A percentile compares a stretch with the other conserved stretches of the same genome.
Conservation (phyloP, 30 jellyfish, hydroid and myxozoan genomes). For the Haliclystus octoradiatus region DNA sequence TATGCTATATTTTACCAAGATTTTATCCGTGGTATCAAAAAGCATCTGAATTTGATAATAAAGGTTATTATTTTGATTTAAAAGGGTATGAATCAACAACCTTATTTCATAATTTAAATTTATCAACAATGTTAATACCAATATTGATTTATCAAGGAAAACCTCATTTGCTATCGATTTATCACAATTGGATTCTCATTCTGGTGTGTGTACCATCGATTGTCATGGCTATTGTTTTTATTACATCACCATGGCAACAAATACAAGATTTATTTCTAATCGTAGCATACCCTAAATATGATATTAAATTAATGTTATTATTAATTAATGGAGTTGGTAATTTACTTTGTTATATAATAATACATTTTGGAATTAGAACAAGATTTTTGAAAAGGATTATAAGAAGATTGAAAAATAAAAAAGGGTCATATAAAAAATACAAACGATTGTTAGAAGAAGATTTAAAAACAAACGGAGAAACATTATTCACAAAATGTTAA, state of each 20-base stretch:
- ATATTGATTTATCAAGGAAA: conserved; percentile 6
- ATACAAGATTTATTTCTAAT: conserved; percentile 1
- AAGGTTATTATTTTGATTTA: not conserved
- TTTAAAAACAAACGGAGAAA: not conserved
- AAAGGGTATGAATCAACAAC: conserved; percentile 21
- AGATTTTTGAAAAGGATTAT: too few species aligned
- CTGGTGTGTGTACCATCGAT: not conserved
- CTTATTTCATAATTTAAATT: conserved; percentile 4
- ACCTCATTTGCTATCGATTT: conserved; percentile 24
- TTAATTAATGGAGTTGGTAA: not conserved
- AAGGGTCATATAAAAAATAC: not conserved
- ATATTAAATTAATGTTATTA: too few species aligned
- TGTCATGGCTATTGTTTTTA: not conserved
- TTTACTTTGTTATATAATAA: not conserved
- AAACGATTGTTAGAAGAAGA: not conserved
- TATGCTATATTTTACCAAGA: conserved; percentile 1
- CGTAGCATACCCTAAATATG: not conserved
- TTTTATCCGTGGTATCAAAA: conserved; percentile 25
- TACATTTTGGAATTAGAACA: not conserved
- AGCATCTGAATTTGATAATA: not conserved
- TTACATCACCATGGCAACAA: not conserved
- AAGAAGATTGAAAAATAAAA: not conserved
- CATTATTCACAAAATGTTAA: too few species aligned
- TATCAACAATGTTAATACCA: conserved; percentile 7
- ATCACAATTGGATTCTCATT: not conserved